phyloP scores from a whole-genome alignment of 1,140 invertebrate species.

The Drosophila ambigua region DNA sequence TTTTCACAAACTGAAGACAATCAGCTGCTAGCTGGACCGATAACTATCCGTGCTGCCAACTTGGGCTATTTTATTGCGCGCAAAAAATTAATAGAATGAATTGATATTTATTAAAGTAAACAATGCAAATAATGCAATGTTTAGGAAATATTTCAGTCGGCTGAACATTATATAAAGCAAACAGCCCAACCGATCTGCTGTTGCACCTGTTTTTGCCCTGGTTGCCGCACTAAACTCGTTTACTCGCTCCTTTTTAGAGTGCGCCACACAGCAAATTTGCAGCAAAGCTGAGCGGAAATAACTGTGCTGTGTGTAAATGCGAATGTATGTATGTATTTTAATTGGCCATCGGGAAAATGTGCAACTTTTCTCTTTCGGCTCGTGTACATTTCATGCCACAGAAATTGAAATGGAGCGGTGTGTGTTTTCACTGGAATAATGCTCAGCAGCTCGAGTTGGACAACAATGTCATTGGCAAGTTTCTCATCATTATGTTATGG shows the following conservation, averaged over 20 bases:
- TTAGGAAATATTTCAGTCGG: slow-evolving; percentile 26
- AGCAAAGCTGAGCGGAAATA: slow-evolving; percentile 67
- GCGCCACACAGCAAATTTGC: slow-evolving; percentile 19
- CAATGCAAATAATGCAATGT: slow-evolving; percentile 31
- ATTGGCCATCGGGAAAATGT: slow-evolving; percentile 61
- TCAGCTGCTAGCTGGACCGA: neutral
- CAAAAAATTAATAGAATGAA: neutral
- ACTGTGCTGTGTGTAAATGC: slow-evolving; percentile 38
- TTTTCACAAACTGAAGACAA: too few relatives aligned
- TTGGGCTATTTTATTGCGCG: too few relatives aligned
- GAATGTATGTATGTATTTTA: slow-evolving; percentile 55
- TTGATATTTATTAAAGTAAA: slow-evolving; percentile 5
- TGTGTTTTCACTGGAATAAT: slow-evolving; percentile 59
- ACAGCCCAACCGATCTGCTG: slow-evolving; percentile 10
- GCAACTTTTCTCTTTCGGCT: slow-evolving; percentile 32
- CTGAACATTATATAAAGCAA: slow-evolving; percentile 43
- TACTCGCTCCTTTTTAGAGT: slow-evolving; percentile 17
- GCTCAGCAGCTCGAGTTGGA: slow-evolving; percentile 21
- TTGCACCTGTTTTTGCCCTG: slow-evolving; percentile 47
- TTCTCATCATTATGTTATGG: slow-evolving; percentile 73
- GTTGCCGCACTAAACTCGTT: slow-evolving; percentile 35
- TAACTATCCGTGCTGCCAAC: slow-evolving; percentile 1
- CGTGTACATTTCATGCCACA: slow-evolving; percentile 18
- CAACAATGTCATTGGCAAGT: slow-evolving; percentile 75
- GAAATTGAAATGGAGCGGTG: slow-evolving; percentile 43